Evolutionary conservation across 2,113 vertebrate species (phyloP).

Genomic region (Coptodon rendalli): DNA sequence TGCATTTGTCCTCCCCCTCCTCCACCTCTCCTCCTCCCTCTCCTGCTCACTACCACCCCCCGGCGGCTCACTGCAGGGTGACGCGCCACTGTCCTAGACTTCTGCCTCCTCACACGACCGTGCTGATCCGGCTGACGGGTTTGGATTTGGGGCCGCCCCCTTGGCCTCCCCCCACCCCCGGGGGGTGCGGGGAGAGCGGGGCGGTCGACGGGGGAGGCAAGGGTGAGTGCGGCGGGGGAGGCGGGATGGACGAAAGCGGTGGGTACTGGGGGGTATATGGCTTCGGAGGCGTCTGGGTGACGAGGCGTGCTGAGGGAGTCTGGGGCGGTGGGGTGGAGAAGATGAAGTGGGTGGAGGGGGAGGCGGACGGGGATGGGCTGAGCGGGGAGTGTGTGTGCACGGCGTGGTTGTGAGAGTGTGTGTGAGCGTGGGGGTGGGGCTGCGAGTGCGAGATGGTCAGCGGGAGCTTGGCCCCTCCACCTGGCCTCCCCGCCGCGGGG

Average conservation of each 20-base stretch:
- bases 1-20: conserved; percentile 36
- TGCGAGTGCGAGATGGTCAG: conserved; percentile 74
- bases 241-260: conserved; percentile 78
- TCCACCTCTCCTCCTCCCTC: conserved; percentile 19
- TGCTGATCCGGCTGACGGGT: conserved; percentile 87
- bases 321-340: conserved; percentile 63
- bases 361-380: conserved; percentile 62
- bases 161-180: conserved; percentile 60
- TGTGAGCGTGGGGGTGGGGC: conserved; percentile 67
- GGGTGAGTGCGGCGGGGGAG: conserved; percentile 70
- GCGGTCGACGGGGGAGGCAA: conserved; percentile 64
- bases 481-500: conserved; percentile 33
- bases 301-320: conserved; percentile 60
- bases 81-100: conserved; percentile 10
- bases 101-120: conserved; percentile 79
- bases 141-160: conserved; percentile 82
- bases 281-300: conserved; percentile 52
- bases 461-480: conserved; percentile 60
- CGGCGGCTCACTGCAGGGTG: conserved; percentile 9
- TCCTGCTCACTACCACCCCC: conserved; percentile 32
- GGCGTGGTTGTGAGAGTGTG: conserved; percentile 65
- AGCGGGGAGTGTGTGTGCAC: conserved; percentile 65
- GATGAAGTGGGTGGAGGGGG: conserved; percentile 68
- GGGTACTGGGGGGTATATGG: conserved; percentile 69
- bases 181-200: conserved; percentile 71